Evolutionary conservation across 2,113 vertebrate genomes (phyloP).

Genomic region (Puma concolor): DNA sequence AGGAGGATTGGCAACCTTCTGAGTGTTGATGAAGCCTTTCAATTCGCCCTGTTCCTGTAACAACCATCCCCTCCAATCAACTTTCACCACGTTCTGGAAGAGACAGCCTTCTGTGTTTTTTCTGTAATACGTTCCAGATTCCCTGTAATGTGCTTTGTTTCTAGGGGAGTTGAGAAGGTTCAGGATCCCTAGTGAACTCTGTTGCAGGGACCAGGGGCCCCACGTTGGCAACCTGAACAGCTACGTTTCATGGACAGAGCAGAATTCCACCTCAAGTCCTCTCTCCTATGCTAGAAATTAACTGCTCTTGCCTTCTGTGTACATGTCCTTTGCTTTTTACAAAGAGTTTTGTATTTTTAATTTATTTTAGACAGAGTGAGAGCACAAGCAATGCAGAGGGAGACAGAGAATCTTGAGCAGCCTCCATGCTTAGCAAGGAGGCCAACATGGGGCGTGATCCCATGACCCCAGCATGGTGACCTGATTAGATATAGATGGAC

Average conservation of each 20-base stretch:
- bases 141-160: not conserved
- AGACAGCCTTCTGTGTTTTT: not conserved
- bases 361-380: no score
- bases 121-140: rapidly evolving
- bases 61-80: not conserved
- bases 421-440: no score
- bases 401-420: no score
- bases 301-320: not conserved
- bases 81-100: rapidly evolving
- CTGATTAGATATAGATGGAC: no score
- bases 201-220: not conserved
- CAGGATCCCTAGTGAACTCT: rapidly evolving
- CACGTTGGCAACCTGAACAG: rapidly evolving
- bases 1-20: rapidly evolving
- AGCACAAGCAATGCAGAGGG: no score
- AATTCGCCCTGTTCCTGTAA: rapidly evolving
- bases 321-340: not conserved
- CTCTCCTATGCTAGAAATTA: no score
- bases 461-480: no score
- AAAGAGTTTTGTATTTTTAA: no score
- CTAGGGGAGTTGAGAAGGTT: rapidly evolving
- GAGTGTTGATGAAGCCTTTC: not conserved
- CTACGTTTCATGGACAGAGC: rapidly evolving
- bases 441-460: no score
- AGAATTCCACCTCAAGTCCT: no score